Percentiles rank a stretch among this genome's conserved stretches.
These are phyloP conservation scores for Goniozus legneri DNA, from an alignment of 1,140 invertebrate genomes.

Conservation along the genomic window DNA sequence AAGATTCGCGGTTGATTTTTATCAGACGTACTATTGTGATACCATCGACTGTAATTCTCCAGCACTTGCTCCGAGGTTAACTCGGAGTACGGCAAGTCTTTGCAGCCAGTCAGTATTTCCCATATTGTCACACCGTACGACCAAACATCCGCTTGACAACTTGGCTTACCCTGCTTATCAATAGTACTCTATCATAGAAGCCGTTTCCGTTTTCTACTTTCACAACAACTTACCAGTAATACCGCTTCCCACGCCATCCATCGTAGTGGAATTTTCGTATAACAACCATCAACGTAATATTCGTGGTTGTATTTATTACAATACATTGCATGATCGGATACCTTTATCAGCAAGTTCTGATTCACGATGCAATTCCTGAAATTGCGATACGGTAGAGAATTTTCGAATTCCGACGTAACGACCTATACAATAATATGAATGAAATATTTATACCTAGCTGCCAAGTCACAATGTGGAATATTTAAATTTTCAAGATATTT, in stretches of 20 bases:
- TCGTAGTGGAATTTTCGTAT: slow-evolving; percentile 75
- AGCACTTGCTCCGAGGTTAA: slow-evolving; percentile 74
- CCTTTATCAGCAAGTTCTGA: slow-evolving; percentile 75
- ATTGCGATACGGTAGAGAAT: slow-evolving; percentile 7
- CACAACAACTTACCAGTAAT: slow-evolving; percentile 62
- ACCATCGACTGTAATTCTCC: slow-evolving; percentile 70
- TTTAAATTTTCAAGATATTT: slow-evolving; percentile 76
- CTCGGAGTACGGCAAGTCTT: slow-evolving; percentile 70
- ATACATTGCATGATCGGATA: slow-evolving; percentile 88
- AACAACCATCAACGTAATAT: slow-evolving; percentile 80
- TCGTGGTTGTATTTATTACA: slow-evolving; percentile 77
- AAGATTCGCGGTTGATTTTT: slow-evolving; percentile 44
- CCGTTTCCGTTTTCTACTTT: not conserved
- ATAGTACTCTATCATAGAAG: not conserved
- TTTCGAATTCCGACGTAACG: not conserved
- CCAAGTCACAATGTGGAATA: slow-evolving; percentile 74
- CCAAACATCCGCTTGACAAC: slow-evolving; percentile 73
- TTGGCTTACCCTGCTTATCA: slow-evolving; percentile 63
- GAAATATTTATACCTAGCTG: slow-evolving; percentile 62
- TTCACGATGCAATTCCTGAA: slow-evolving; percentile 82
- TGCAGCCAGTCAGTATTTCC: slow-evolving; percentile 73
- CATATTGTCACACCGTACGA: slow-evolving; percentile 75
- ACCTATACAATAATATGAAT: not conserved
- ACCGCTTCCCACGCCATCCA: slow-evolving; percentile 89
- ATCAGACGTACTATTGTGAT: slow-evolving; percentile 49